A percentile compares a stretch with the other conserved stretches of the same genome.
Conservation (phyloP, 2,888 invertebrate species). For the Drosophila colorata region DNA sequence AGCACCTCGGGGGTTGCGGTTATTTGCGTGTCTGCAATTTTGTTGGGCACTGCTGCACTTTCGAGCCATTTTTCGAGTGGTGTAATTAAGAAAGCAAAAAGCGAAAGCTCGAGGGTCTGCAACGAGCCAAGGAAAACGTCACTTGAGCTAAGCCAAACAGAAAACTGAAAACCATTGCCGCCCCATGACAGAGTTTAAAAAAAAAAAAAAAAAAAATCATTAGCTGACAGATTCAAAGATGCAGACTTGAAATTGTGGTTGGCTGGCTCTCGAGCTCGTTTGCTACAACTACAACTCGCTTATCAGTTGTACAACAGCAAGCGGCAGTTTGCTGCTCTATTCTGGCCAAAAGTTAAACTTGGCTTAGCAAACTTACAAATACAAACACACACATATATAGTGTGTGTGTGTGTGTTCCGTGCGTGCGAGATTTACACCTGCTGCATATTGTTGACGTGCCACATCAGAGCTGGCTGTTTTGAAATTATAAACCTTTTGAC, state of each 20-base stretch:
- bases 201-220: constrained; percentile 59
- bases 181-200: constrained; percentile 32
- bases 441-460: constrained; percentile 66
- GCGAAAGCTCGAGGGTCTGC: constrained; percentile 53
- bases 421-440: constrained; percentile 63
- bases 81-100: constrained; percentile 72
- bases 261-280: constrained; percentile 13
- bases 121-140: constrained; percentile 51
- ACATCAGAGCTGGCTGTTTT: constrained; percentile 66
- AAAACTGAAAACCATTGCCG: constrained; percentile 28
- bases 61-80: constrained; percentile 61
- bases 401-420: constrained; percentile 18
- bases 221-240: constrained; percentile 59
- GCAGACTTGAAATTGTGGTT: constrained; percentile 48
- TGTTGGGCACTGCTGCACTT: constrained; percentile 59
- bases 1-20: constrained; percentile 45
- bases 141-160: constrained; percentile 56
- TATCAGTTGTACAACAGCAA: constrained; percentile 61
- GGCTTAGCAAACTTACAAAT: constrained; percentile 48
- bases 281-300: constrained; percentile 28
- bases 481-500: constrained; percentile 73
- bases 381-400: constrained; percentile 11
- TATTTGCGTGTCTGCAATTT: constrained; percentile 74
- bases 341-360: constrained; percentile 64
- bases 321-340: constrained; percentile 33